phyloP scores from a whole-genome alignment of 2,797 vertebrate genomes.

The Semotilus atromaculatus region DNA sequence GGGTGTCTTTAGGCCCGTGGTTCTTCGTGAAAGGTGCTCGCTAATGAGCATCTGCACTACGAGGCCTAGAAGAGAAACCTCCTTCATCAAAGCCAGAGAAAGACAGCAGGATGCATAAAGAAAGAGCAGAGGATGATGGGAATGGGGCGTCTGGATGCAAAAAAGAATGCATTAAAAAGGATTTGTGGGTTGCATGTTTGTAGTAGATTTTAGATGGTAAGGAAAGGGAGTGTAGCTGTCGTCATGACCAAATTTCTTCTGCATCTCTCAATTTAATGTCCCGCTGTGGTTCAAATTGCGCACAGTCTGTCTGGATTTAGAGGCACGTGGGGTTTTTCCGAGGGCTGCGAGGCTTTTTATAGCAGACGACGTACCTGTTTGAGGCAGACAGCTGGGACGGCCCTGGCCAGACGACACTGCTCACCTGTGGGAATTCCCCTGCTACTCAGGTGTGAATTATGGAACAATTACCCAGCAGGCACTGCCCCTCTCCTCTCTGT shows the following conservation, averaged over 20 bases:
- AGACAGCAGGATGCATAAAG: constrained; percentile 58
- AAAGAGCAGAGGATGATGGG: constrained; percentile 40
- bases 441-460: constrained; percentile 66
- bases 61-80: constrained; percentile 60
- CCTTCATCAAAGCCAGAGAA: constrained; percentile 70
- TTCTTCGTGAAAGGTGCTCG: constrained; percentile 65
- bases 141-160: constrained; percentile 32
- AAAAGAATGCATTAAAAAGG: not conserved
- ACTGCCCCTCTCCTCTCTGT: constrained; percentile 55
- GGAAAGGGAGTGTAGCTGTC: constrained; percentile 6
- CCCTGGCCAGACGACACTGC: constrained; percentile 50
- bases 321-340: constrained; percentile 24
- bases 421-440: constrained; percentile 67
- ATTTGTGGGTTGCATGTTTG: constrained; percentile 5
- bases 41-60: constrained; percentile 73
- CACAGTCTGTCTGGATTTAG: constrained; percentile 43
- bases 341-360: constrained; percentile 29
- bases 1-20: constrained; percentile 67
- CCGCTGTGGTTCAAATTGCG: constrained; percentile 17
- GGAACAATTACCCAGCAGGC: constrained; percentile 63
- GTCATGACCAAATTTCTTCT: constrained; percentile 16
- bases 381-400: constrained; percentile 44
- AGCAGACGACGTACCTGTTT: constrained; percentile 40
- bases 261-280: constrained; percentile 22
- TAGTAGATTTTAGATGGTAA: not conserved